These are phyloP conservation scores for Lysandra coridon DNA, from an alignment of 2,888 invertebrate species.

Conservation along the genomic window DNA sequence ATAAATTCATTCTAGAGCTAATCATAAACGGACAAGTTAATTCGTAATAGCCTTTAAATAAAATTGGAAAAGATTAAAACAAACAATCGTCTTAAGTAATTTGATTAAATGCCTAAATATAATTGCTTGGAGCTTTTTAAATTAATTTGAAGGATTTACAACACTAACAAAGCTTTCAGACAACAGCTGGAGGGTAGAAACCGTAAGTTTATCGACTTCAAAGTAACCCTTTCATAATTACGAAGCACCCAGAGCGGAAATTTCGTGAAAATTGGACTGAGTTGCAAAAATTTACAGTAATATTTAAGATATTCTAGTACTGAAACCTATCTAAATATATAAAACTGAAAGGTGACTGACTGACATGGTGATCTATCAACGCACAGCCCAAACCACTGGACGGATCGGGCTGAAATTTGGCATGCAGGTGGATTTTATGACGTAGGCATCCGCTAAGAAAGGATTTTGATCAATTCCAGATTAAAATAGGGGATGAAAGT, in stretches of 20 bases:
- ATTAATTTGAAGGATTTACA: not conserved
- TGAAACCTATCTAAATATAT: not conserved
- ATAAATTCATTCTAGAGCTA: not conserved
- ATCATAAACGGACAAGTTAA: not conserved
- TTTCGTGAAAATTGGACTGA: conserved; percentile 5
- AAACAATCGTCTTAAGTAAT: not conserved
- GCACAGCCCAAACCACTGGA: too few relatives aligned
- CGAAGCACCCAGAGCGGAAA: not conserved
- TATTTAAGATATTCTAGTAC: not conserved
- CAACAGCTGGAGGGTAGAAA: conserved; percentile 23
- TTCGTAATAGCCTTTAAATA: not conserved
- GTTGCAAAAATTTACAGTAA: not conserved
- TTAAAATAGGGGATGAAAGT: too few relatives aligned
- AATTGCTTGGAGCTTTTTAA: not conserved
- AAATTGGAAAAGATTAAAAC: not conserved
- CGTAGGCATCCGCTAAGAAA: too few relatives aligned
- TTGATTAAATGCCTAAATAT: not conserved
- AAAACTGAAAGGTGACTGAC: too few relatives aligned
- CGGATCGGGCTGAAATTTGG: too few relatives aligned
- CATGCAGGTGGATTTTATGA: too few relatives aligned
- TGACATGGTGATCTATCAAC: too few relatives aligned
- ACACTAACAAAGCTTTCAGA: conserved; percentile 21
- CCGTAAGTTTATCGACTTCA: conserved; percentile 18
- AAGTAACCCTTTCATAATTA: conserved; percentile 16
- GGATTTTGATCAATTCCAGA: too few relatives aligned